Evolutionary conservation across 2,113 vertebrate genomes (phyloP), one percentile per base, ranked within the genome.

Genomic region (Spheniscus mendiculus): DNA sequence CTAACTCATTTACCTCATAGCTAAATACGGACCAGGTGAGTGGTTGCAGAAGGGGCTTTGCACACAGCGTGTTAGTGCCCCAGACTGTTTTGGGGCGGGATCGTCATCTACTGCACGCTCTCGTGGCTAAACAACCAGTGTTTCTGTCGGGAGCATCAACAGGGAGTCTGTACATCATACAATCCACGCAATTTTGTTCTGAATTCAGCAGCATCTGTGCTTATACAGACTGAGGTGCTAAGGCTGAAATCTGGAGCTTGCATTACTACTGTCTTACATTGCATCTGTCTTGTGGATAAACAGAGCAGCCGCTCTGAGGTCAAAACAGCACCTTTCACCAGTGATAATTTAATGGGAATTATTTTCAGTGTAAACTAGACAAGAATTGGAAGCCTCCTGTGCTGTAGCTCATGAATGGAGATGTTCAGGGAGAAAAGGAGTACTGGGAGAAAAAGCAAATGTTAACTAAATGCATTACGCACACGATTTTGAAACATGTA

Each of bases 391-490:
- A 95, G 55, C 50, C 59, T 94, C 40, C 59, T 40, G 67, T 44
- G 53, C 66, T 69, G 74, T 49, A 82, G 93, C 87, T 94, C 11
- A 11, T 96, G 96, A 94, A 97, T 95, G 93, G 94, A 93, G 89
- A 95, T 93, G 94, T 96, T 96, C 82, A 71, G 84, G 87, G 82
- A 81, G 91, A 76, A 67, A 79, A 89, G 89, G 69, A 97, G 81
- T 71, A 74, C 83, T 69, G 77, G 73, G 89, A 97, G 91, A 94
- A 87, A 91, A 96, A 97, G 93, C 91, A 95, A 97, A 96, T 96
- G 89, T 97, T 94, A 91, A 88, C 93, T 90, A 85, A 96, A 95
- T 80, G 93, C 63, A 62, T 96, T 96, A 95, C 76, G 38, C 94
- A 91, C 81, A 77, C 4, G 11, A 32, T 89, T 96, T 95, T 93